Evolutionary conservation across 2,888 invertebrate species (phyloP).

Genomic region (Meteorus cinctellus): DNA sequence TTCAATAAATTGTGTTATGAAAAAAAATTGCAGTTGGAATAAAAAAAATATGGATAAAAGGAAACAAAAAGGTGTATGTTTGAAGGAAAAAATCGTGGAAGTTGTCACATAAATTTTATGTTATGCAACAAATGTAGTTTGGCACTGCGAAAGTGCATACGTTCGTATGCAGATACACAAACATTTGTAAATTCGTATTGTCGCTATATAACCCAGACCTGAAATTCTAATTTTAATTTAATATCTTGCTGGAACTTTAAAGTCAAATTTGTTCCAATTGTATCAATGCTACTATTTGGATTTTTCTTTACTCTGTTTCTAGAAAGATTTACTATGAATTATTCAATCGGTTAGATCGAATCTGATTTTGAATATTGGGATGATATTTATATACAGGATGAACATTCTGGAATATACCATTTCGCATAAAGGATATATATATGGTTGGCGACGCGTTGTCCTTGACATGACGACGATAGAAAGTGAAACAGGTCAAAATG

Average conservation of each 20-base stretch:
- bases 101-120: not conserved
- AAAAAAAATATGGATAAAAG: not conserved
- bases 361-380: too few species aligned
- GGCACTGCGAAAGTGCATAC: not conserved
- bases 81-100: not conserved
- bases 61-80: not conserved
- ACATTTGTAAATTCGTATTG: not conserved
- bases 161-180: not conserved
- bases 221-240: not conserved
- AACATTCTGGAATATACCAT: conserved; percentile 1
- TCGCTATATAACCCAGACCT: not conserved
- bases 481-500: conserved; percentile 42
- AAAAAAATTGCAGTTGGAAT: not conserved
- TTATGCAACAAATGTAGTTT: not conserved
- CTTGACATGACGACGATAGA: conserved; percentile 64
- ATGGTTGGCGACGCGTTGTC: conserved; percentile 62
- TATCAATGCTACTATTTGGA: not conserved
- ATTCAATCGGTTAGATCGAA: not conserved
- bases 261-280: not conserved
- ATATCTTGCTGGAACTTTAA: not conserved
- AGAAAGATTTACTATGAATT: not conserved
- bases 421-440: conserved; percentile 2
- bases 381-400: not conserved
- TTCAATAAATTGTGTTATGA: not conserved
- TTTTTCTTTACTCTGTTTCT: not conserved